Evolutionary conservation across 1,140 invertebrate species (phyloP).

Genomic region (Agraylea sexmaculata): DNA sequence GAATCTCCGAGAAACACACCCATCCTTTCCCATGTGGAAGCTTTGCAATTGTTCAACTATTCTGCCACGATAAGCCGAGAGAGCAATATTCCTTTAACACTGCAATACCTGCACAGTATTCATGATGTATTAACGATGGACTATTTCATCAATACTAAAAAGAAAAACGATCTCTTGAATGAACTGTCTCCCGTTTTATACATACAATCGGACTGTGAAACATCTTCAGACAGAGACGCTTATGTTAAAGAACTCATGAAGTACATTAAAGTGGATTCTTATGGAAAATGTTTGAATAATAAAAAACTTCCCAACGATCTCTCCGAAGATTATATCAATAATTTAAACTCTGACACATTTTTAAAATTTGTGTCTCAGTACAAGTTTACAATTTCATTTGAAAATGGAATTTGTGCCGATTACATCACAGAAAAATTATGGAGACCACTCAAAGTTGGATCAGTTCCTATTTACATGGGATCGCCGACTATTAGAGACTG

Average conservation of each 20-base stretch:
- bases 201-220: slow-evolving; percentile 69
- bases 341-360: slow-evolving; percentile 49
- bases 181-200: slow-evolving; percentile 58
- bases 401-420: slow-evolving; percentile 78
- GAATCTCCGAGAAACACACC: slow-evolving; percentile 78
- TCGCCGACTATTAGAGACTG: slow-evolving; percentile 54
- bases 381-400: slow-evolving; percentile 76
- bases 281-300: slow-evolving; percentile 61
- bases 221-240: slow-evolving; percentile 60
- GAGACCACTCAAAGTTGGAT: slow-evolving; percentile 66
- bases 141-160: slow-evolving; percentile 42
- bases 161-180: slow-evolving; percentile 46
- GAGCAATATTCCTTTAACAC: slow-evolving; percentile 62
- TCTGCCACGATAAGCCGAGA: slow-evolving; percentile 68
- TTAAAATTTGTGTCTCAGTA: slow-evolving; percentile 56
- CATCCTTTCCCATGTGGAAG: slow-evolving; percentile 46
- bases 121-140: slow-evolving; percentile 43
- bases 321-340: slow-evolving; percentile 42
- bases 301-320: slow-evolving; percentile 53
- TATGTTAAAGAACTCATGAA: slow-evolving; percentile 66
- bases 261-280: slow-evolving; percentile 60
- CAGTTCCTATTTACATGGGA: slow-evolving; percentile 71
- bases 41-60: slow-evolving; percentile 61
- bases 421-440: slow-evolving; percentile 87
- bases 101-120: slow-evolving; percentile 53